phyloP scores from a whole-genome alignment of 2,888 invertebrate species.

The Keiferia lycopersicella region DNA sequence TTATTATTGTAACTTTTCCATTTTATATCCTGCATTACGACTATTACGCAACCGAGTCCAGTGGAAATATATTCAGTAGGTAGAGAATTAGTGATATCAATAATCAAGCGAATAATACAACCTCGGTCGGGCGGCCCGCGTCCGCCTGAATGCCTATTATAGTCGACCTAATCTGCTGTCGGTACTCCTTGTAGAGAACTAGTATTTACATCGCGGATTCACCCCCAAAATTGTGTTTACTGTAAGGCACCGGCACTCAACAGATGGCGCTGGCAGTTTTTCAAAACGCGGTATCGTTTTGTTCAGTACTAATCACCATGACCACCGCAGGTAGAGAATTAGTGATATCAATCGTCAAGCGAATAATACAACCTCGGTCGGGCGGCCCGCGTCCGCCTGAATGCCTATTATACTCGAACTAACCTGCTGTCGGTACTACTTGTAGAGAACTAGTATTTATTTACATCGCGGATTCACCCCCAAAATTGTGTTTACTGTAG shows the following conservation, averaged over 20 bases:
- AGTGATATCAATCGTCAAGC: not conserved
- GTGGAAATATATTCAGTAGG: not conserved
- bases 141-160: slow-evolving; percentile 1
- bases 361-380: not conserved
- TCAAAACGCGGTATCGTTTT: no score
- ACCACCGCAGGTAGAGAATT: not conserved
- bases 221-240: no score
- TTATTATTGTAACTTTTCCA: no score
- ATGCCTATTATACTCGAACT: not conserved
- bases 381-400: not conserved
- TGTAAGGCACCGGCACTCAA: no score
- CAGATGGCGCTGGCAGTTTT: no score
- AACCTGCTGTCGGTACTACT: not conserved
- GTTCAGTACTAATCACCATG: no score
- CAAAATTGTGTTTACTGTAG: no score
- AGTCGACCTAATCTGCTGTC: not conserved
- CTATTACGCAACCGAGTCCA: not conserved
- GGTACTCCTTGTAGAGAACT: not conserved
- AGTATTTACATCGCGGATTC: no score
- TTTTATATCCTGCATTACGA: no score
- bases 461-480: no score
- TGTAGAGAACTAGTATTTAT: no score
- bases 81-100: not conserved
- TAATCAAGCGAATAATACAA: not conserved
- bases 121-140: not conserved